These are phyloP conservation scores for Autographa gamma DNA, from an alignment of 2,888 invertebrate species.

Conservation along the genomic window DNA sequence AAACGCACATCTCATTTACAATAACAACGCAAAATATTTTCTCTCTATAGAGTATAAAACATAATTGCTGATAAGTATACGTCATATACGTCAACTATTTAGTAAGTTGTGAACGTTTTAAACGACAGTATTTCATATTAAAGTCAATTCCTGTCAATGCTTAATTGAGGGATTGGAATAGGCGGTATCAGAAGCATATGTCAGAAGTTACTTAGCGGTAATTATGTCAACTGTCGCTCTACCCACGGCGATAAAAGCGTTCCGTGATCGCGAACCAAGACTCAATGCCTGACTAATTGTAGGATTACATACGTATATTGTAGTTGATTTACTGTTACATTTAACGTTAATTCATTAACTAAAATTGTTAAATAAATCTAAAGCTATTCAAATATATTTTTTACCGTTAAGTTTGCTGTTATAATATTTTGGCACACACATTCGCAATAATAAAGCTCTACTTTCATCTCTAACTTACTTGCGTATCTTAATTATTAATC, in stretches of 20 bases:
- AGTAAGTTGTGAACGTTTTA: conserved; percentile 10
- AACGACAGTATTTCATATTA: conserved; percentile 23
- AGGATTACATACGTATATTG: conserved; percentile 50
- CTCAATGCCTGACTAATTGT: conserved; percentile 45
- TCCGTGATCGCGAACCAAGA: conserved; percentile 45
- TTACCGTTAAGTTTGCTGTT: background rate
- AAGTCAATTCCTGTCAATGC: conserved; percentile 29
- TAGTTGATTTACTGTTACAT: conserved; percentile 43
- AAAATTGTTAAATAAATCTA: no score
- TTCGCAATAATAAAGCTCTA: background rate
- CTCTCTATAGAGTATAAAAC: conserved; percentile 24
- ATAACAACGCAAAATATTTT: conserved; percentile 31
- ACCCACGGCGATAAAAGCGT: conserved; percentile 47
- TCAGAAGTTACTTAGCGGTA: conserved; percentile 49
- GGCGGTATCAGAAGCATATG: conserved; percentile 32
- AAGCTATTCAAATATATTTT: no score
- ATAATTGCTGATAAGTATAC: conserved; percentile 29
- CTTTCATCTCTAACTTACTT: background rate
- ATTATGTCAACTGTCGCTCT: conserved; percentile 42
- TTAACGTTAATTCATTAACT: background rate
- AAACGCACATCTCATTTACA: conserved; percentile 24
- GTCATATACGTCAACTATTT: conserved; percentile 19
- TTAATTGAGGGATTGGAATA: conserved; percentile 22
- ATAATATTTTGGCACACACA: background rate
- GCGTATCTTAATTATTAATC: conserved; percentile 5